Evolutionary conservation across 2,797 vertebrate genomes (phyloP), one percentile per base, ranked within the genome.

Genomic region (Pristis pectinata): DNA sequence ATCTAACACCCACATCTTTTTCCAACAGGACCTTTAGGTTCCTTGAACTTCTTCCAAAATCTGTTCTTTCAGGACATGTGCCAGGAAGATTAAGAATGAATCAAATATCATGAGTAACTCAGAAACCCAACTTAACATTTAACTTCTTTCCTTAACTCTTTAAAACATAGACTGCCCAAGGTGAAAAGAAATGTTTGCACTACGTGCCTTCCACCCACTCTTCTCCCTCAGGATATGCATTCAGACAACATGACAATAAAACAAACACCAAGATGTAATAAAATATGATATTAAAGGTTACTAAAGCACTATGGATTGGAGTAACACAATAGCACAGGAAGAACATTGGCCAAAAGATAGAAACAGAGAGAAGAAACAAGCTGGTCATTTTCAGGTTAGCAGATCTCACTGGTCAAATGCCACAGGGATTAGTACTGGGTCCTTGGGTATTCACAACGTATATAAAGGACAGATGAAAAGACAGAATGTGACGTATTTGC

Each of bases 41-140:
- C 64, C 61, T 91, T 91, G 87, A 67, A 41, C n/a, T 19, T 91
- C 41, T 64, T 67, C 87, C 87, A 91, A 91, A 64, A 41, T 91
- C 34, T 91, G n/a, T 67, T 11, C 59, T n/a, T 67, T 91, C 7
- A 13, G 82, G 82, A 15, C 82, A 53, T 13, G 0, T 27, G 30
- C 82, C 82, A 56, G 27, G 27, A 56, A 27, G 49, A 85, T 56
- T 85, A 85, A 91, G 49, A n/a, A 91, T 91, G 87, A 7, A 41
- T 91, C n/a, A 91, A 67, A 67, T 64, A 24, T 10, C 17, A 64
- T 13, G 3, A n/a, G 53, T 37, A 61, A 89, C 17, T 89, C 87
- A 67, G 61, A 64, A 64, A 67, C n/a, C n/a, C 19, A 0, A 41
- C 0, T 91, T 41, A 64, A 41, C 49, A 67, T 41, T 9, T 41